Conservation (phyloP, 2,113 vertebrate species). For the mouse (Mus musculus) region GRCm39 chr8:69326501-69327000, state of each 20-base stretch:
- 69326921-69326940: conserved; percentile 66
- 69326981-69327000: conserved; percentile 66
- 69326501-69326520: background rate
- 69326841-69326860: conserved; percentile 61
- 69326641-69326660: conserved; percentile 91
- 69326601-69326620: background rate
- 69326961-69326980: conserved; percentile 78
- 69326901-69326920: conserved; percentile 78
- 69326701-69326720: conserved; percentile 80
- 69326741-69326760: conserved; percentile 79
- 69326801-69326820: conserved; percentile 84
- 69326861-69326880: conserved; percentile 82
- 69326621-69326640: background rate
- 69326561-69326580: background rate
- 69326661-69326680: conserved; percentile 96
- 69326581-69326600: background rate
- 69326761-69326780: conserved; percentile 61
- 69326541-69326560: background rate
- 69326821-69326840: conserved; percentile 73
- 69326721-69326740: conserved; percentile 80
- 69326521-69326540: background rate
- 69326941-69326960: conserved; percentile 69
- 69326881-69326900: conserved; percentile 80
- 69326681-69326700: conserved; percentile 90
- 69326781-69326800: conserved; percentile 75